Evolutionary conservation across 2,888 invertebrate species (phyloP).

Genomic region (Tortrix viridana): DNA sequence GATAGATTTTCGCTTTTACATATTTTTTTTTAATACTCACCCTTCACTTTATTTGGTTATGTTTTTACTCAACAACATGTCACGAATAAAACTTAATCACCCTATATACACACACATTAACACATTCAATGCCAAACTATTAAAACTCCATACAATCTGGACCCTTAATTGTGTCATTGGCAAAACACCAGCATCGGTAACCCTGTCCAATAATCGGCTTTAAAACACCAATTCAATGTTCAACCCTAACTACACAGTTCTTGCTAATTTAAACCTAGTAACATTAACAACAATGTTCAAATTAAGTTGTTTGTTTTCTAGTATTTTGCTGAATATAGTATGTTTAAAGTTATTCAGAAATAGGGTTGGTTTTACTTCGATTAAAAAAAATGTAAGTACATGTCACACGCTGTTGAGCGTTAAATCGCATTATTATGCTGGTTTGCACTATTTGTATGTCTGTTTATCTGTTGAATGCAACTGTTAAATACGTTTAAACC

Average conservation of each 20-base stretch:
- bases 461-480: slow-evolving; percentile 19
- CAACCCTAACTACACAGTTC: slow-evolving; percentile 18
- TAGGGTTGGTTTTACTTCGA: background rate
- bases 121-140: too few relatives aligned
- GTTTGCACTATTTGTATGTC: slow-evolving; percentile 44
- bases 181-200: background rate
- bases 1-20: too few relatives aligned
- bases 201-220: slow-evolving; percentile 5
- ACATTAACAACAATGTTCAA: background rate
- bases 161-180: too few relatives aligned
- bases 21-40: too few relatives aligned
- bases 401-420: slow-evolving; percentile 49
- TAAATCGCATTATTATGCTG: slow-evolving; percentile 70
- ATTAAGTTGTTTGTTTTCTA: background rate
- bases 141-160: too few relatives aligned
- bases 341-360: background rate
- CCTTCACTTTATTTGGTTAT: too few relatives aligned
- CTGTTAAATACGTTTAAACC: slow-evolving; percentile 9
- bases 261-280: slow-evolving; percentile 4
- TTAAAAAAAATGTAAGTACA: slow-evolving; percentile 1
- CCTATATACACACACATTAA: too few relatives aligned
- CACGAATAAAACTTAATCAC: too few relatives aligned
- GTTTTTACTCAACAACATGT: too few relatives aligned
- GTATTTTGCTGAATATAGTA: background rate
- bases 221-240: background rate